Evolutionary conservation across 2,888 invertebrate genomes (phyloP), one percentile per base, ranked within the genome.

Genomic region (Drosophila kambysellisi): DNA sequence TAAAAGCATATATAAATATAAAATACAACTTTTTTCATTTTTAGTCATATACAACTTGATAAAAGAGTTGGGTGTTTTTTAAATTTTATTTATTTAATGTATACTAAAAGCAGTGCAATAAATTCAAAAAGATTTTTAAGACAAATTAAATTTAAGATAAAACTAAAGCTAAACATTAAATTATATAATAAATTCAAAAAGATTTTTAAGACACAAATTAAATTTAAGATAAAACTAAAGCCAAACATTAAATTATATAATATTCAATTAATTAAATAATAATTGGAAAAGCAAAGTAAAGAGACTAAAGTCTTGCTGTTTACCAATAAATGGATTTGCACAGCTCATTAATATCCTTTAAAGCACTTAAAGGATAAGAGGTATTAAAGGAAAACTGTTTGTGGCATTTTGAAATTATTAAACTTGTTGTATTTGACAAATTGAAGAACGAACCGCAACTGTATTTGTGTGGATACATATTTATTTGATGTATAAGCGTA

Each of bases 401-500:
- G 54, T 77, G 73, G 43, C 64, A 73, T 61, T 69, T 77, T 50
- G 30, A 59, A 68, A 69, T 69, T 68, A 73, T 73, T 11, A 57
- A 43, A 50, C 48, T 51, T 51, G 65, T 33, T 37, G n/a, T 48
- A 53, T 57, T 64, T 70, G 41, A 56, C 59, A 76, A 77, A 73
- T 77, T 61, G 56, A 56, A 33, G 15, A 37, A 41, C 32, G 32
- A 43, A 50, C 53, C 66, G 51, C 75, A 71, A 11, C 32, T 43
- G 50, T 30, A 43, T 48, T 61, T 69, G 56, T 62, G 65, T 39
- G 51, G 43, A 17, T 15, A 35, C n/a, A 41, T 52, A 29, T 37
- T 50, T 32, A 41, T 50, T 56, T 48, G 57, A 43, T 53, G 53
- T 35, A 20, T 50, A 46, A 51, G 54, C 39, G 11, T 54, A 41